These are phyloP conservation scores for Chelonus formosanus DNA, from an alignment of 2,888 invertebrate species.

Conservation along the genomic window DNA sequence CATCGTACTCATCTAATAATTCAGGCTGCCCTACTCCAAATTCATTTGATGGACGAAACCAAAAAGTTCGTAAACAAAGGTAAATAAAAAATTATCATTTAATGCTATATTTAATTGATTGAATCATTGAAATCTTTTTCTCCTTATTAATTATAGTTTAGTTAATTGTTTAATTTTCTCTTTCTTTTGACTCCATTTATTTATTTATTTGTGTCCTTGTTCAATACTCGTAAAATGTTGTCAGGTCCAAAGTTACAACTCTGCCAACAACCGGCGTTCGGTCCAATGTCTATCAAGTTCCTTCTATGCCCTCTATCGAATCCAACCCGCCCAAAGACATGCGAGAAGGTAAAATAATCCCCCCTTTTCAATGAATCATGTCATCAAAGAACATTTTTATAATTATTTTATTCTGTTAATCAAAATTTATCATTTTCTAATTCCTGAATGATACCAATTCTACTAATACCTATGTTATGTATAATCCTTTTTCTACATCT, in stretches of 20 bases:
- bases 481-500: no score
- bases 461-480: no score
- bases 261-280: constrained; percentile 56
- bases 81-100: constrained; percentile 34
- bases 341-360: constrained; percentile 56
- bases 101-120: no score
- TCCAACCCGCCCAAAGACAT: constrained; percentile 59
- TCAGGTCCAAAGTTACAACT: constrained; percentile 59
- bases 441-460: no score
- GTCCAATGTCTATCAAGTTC: constrained; percentile 58
- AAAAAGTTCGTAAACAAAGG: constrained; percentile 62
- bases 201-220: constrained; percentile 19
- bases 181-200: constrained; percentile 19
- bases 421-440: no score
- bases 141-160: background rate
- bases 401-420: no score
- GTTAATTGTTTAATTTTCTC: background rate
- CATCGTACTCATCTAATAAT: constrained; percentile 59
- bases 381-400: background rate
- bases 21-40: constrained; percentile 58
- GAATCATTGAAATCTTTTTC: no score
- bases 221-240: constrained; percentile 32
- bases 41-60: constrained; percentile 58
- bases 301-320: constrained; percentile 58
- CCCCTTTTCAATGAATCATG: background rate